phyloP scores from a whole-genome alignment of 2,797 vertebrate genomes.

The Phataginus tricuspis region DNA sequence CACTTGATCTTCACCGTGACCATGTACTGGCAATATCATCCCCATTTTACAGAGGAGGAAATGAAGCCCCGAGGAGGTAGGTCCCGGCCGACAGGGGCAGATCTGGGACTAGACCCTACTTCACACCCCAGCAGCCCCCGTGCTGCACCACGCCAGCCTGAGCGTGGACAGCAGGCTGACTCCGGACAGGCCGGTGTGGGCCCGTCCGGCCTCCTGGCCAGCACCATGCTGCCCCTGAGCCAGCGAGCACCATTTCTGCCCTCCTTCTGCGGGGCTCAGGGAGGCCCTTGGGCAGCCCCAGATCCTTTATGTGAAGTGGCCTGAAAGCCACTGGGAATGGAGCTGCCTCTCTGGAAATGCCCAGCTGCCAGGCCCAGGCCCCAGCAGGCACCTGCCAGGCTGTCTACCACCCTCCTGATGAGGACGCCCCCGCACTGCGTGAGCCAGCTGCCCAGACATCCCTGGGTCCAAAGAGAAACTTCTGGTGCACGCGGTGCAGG shows the following conservation, averaged over 20 bases:
- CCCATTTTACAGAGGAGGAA: neutral
- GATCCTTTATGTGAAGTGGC: neutral
- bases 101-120: neutral
- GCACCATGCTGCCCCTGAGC: neutral
- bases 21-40: neutral
- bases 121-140: neutral
- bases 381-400: no score
- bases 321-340: neutral
- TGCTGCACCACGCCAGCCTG: no score
- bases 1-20: neutral
- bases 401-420: no score
- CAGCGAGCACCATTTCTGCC: neutral
- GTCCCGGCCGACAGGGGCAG: neutral
- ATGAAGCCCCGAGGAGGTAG: neutral
- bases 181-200: neutral
- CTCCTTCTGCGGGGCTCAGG: neutral
- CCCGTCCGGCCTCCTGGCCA: neutral
- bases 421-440: neutral
- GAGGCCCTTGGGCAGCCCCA: neutral
- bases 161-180: neutral
- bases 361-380: neutral
- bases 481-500: neutral
- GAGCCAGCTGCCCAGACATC: constrained; percentile 67
- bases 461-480: constrained; percentile 12
- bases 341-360: neutral